Evolutionary conservation across 2,797 vertebrate species (phyloP).

Genomic region (Mus caroli): DNA sequence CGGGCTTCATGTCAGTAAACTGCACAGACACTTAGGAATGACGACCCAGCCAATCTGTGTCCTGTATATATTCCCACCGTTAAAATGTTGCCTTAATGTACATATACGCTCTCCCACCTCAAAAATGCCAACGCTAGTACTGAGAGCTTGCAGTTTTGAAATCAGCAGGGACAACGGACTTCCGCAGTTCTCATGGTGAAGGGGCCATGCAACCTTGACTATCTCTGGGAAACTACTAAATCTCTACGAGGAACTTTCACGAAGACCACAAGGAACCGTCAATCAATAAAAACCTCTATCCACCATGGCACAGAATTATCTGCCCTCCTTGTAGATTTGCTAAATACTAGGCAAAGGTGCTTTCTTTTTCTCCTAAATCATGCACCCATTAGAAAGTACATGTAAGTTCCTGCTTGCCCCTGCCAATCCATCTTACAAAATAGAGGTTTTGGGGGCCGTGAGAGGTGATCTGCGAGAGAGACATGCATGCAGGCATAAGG

Average conservation of each 20-base stretch:
- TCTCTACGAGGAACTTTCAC: neutral
- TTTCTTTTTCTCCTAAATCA: neutral
- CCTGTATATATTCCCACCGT: neutral
- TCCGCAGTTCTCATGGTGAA: neutral
- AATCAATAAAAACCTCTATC: neutral
- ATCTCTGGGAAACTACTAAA: neutral
- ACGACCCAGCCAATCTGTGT: neutral
- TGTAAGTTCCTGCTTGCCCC: neutral
- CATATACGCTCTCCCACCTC: neutral
- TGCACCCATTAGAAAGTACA: neutral
- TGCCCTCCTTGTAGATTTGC: neutral
- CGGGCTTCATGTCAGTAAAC: neutral
- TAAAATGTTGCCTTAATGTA: neutral
- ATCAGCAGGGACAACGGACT: neutral
- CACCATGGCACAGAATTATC: neutral
- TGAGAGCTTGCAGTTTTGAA: neutral
- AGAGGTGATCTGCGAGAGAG: neutral
- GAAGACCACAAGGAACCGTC: neutral
- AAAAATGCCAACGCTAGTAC: neutral
- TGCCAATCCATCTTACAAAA: neutral
- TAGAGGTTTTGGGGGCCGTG: neutral
- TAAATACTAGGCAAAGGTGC: neutral
- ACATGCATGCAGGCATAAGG: neutral
- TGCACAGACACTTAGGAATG: neutral
- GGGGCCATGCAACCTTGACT: accelerated